Evolutionary conservation across 2,113 vertebrate species (phyloP).

Genomic region (Chionomys nivalis): DNA sequence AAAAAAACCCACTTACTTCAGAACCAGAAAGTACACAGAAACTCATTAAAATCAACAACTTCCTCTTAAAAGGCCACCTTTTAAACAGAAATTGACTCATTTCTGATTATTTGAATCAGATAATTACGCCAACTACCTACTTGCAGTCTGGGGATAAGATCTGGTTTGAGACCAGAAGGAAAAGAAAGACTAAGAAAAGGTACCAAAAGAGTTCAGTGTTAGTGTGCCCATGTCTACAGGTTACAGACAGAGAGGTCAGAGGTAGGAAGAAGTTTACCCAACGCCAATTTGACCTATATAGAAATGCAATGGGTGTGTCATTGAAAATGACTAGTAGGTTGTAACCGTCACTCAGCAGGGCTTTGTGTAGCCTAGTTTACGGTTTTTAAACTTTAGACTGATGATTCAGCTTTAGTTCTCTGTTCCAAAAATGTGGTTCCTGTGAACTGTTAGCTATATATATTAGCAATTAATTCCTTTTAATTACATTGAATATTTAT

Average conservation of each 20-base stretch:
- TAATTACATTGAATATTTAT: neutral
- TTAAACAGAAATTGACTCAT: constrained; percentile 48
- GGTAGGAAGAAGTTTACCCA: neutral
- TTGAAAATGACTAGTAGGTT: neutral
- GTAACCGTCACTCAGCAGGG: constrained; percentile 14
- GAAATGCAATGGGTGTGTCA: neutral
- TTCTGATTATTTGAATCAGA: constrained; percentile 52
- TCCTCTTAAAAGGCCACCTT: constrained; percentile 29
- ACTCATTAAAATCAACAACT: neutral
- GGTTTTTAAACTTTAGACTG: neutral
- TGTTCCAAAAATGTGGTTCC: neutral
- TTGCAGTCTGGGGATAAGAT: constrained; percentile 30
- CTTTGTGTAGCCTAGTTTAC: neutral
- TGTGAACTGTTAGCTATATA: neutral
- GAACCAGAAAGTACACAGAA: constrained; percentile 30
- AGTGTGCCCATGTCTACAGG: neutral
- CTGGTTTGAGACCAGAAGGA: neutral
- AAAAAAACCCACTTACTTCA: constrained; percentile 51
- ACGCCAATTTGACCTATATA: neutral
- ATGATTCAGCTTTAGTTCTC: neutral
- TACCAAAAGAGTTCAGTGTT: neutral
- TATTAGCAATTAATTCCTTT: constrained; percentile 20
- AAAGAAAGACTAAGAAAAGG: neutral
- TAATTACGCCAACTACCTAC: constrained; percentile 14
- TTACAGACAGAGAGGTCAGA: neutral